These are phyloP conservation scores for Eupelmus urozonus DNA, from an alignment of 2,888 invertebrate species.

Conservation along the genomic window DNA sequence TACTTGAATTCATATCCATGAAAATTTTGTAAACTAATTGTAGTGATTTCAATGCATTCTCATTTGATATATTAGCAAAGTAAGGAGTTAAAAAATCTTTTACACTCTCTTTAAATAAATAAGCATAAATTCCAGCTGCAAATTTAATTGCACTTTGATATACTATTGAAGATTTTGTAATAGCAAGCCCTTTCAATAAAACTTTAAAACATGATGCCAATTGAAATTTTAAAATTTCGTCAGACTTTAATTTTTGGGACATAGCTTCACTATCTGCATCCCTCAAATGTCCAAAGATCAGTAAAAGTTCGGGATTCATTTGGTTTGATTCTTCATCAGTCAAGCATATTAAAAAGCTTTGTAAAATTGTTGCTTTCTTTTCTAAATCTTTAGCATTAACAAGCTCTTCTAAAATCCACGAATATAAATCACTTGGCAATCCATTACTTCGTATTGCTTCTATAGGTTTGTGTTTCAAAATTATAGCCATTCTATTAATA, in stretches of 20 bases:
- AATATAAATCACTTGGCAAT: constrained; percentile 60
- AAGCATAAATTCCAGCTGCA: constrained; percentile 64
- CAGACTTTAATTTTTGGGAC: constrained; percentile 8
- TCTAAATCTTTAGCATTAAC: constrained; percentile 60
- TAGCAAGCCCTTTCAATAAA: constrained; percentile 66
- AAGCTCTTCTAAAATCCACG: constrained; percentile 70
- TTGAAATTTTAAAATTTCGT: constrained; percentile 54
- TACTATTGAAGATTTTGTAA: constrained; percentile 67
- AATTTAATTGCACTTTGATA: constrained; percentile 67
- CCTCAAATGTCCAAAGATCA: constrained; percentile 63
- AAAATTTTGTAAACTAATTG: constrained; percentile 66
- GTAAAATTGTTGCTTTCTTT: constrained; percentile 66
- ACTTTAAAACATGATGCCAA: constrained; percentile 67
- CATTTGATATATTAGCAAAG: constrained; percentile 61
- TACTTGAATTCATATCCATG: constrained; percentile 58
- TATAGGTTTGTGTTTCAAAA: constrained; percentile 64
- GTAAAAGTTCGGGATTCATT: constrained; percentile 60
- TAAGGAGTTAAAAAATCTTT: constrained; percentile 65
- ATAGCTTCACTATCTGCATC: constrained; percentile 18
- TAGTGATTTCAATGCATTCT: constrained; percentile 66
- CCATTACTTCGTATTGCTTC: constrained; percentile 58
- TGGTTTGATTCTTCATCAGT: constrained; percentile 60
- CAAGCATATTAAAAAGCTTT: constrained; percentile 69
- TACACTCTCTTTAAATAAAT: constrained; percentile 64
- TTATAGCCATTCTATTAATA: constrained; percentile 68